phyloP scores from a whole-genome alignment of 2,888 invertebrate species.

The Drosophila multiciliata region DNA sequence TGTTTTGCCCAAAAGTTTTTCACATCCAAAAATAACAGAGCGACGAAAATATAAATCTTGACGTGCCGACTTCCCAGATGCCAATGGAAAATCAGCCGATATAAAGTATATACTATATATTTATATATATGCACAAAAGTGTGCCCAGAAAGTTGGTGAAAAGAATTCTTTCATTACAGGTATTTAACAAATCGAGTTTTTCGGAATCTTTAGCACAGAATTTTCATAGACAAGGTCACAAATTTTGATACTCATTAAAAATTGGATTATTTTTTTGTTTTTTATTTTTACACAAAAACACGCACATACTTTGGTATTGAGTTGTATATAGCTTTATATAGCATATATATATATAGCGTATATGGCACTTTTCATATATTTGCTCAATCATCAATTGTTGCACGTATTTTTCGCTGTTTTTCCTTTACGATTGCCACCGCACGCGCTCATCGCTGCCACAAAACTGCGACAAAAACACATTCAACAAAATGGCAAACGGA shows the following conservation, averaged over 20 bases:
- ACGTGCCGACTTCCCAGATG: slow-evolving; percentile 62
- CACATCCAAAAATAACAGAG: slow-evolving; percentile 67
- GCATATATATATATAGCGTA: slow-evolving; percentile 23
- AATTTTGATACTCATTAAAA: slow-evolving; percentile 41
- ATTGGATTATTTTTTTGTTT: slow-evolving; percentile 18
- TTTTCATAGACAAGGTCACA: slow-evolving; percentile 60
- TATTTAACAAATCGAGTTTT: slow-evolving; percentile 10
- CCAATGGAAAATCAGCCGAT: slow-evolving; percentile 61
- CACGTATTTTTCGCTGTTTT: slow-evolving; percentile 66
- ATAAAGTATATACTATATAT: slow-evolving; percentile 28
- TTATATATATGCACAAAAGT: slow-evolving; percentile 10
- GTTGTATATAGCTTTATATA: slow-evolving; percentile 7
- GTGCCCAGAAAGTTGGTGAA: slow-evolving; percentile 43
- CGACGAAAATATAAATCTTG: slow-evolving; percentile 56
- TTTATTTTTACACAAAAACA: slow-evolving; percentile 32
- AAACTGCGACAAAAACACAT: slow-evolving; percentile 59
- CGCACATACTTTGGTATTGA: slow-evolving; percentile 29
- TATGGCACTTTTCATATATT: slow-evolving; percentile 39
- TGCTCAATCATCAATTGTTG: slow-evolving; percentile 60
- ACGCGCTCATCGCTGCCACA: slow-evolving; percentile 75
- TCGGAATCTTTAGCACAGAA: slow-evolving; percentile 4
- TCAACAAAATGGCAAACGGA: slow-evolving; percentile 51
- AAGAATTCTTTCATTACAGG: slow-evolving; percentile 45
- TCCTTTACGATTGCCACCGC: slow-evolving; percentile 68
- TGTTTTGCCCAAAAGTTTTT: slow-evolving; percentile 56